Conservation (phyloP, 2,888 invertebrate species). For the Drosophila dives region DNA sequence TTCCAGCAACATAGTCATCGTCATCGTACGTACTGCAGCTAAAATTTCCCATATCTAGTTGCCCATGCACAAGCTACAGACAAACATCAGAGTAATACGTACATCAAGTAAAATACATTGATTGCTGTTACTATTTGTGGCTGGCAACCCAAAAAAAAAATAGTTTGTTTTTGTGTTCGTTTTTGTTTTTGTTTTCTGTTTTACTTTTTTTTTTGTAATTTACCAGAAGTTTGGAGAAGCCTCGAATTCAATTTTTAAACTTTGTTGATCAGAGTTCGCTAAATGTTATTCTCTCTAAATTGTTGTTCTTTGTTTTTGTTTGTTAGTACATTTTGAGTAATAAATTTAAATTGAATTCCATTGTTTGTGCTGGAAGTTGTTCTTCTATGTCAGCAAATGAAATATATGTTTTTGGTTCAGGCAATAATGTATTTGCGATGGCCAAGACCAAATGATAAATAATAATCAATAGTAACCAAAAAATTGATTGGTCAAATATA, state of each 20-base stretch:
- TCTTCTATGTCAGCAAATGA: background rate
- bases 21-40: conserved; percentile 23
- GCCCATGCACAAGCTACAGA: background rate
- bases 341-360: conserved; percentile 20
- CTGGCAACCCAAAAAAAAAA: conserved; percentile 17
- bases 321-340: conserved; percentile 4
- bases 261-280: conserved; percentile 47
- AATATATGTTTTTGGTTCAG: background rate
- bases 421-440: background rate
- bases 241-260: conserved; percentile 67
- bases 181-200: conserved; percentile 2
- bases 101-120: conserved; percentile 36
- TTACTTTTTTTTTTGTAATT: conserved; percentile 4
- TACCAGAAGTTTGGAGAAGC: conserved; percentile 41
- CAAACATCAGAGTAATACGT: background rate
- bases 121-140: conserved; percentile 16
- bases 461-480: too few relatives aligned
- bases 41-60: conserved; percentile 34
- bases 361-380: conserved; percentile 13
- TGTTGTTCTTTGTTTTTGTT: conserved; percentile 16
- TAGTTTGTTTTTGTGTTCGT: conserved; percentile 24
- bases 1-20: conserved; percentile 34
- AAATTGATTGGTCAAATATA: too few relatives aligned
- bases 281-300: conserved; percentile 22
- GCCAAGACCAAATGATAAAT: background rate